Base-by-base conservation (phyloP, 2,797 vertebrate species). In the Cyprinella venusta region DNA sequence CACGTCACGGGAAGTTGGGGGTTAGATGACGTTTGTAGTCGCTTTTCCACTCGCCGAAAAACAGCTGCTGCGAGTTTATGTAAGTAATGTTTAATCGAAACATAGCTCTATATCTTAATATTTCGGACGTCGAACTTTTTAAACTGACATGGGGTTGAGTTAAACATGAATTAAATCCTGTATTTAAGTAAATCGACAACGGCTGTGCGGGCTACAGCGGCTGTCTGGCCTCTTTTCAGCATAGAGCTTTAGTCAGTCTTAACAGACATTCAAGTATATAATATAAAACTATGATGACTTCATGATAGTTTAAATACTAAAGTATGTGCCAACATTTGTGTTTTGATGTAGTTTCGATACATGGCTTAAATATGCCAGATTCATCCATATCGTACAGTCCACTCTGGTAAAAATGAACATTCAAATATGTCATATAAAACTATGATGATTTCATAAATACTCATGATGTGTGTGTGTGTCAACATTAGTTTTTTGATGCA, bases 1-100 rank as follows among this genome's bases (percentile, higher is more conserved):
- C 30, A n/a, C 67, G 48, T 82, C 80, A 40, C 75, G 69, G 87
- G 84, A 79, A 38, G 65, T 86, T 88, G 61, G 65, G 64, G 45
- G 54, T 87, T 80, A 76, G 88, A 79, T 93, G 90, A 92, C 91
- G 91, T 91, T 84, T 88, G 54, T 83, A 65, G 36, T 74, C 13
- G 69, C 24, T 40, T 36, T 40, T 38, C 15, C 42, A 63, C 67
- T 71, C 6, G 16, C 2, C 36, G 65, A 61, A 50, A 86, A 85
- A 80, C 88, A 89, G 86, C 86, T 87, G 88, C 82, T 78, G 6
- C 13, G 82, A 78, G 74, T 84, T 42, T 42, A 83, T 82, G 82
- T 82, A 80, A 80, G 86, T 77, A 63, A 40, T 75, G 30, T 75
- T 13, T 45, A 8, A 7, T 36, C 6, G 8, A 36, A 80, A 9